phyloP scores from a whole-genome alignment of 1,140 invertebrate genomes.

The Pantala flavescens region DNA sequence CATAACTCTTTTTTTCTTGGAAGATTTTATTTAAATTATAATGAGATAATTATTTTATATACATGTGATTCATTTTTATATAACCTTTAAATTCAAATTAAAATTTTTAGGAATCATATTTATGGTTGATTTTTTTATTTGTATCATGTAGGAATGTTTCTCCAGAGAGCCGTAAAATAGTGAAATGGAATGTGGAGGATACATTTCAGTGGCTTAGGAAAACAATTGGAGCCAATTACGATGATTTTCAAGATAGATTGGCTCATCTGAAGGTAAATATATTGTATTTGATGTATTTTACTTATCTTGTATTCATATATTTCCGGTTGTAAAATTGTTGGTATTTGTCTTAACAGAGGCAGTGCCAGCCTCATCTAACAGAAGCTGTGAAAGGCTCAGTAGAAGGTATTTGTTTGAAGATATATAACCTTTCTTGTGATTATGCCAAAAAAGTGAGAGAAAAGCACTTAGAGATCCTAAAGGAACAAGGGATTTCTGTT shows the following conservation, averaged over 20 bases:
- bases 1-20: too few relatives aligned
- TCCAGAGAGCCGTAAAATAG: constrained; percentile 89
- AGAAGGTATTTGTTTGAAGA: constrained; percentile 90
- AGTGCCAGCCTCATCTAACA: constrained; percentile 89
- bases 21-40: too few relatives aligned
- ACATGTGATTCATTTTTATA: too few relatives aligned
- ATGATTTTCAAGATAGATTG: constrained; percentile 81
- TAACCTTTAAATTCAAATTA: too few relatives aligned
- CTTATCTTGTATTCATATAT: too few relatives aligned
- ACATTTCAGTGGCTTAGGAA: constrained; percentile 91
- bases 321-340: constrained; percentile 11
- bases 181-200: constrained; percentile 97
- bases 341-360: constrained; percentile 51
- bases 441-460: constrained; percentile 84
- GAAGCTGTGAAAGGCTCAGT: constrained; percentile 90
- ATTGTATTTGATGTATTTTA: background rate
- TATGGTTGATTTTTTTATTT: too few relatives aligned
- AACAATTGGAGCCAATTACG: constrained; percentile 90
- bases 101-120: too few relatives aligned
- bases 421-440: constrained; percentile 84
- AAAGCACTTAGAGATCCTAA: constrained; percentile 72
- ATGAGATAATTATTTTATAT: too few relatives aligned
- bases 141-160: constrained; percentile 56
- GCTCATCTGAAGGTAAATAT: constrained; percentile 51
- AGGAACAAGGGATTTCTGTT: constrained; percentile 65